Base-by-base conservation (phyloP, 2,797 vertebrate genomes). In the Stomatorhinus walkeri region DNA sequence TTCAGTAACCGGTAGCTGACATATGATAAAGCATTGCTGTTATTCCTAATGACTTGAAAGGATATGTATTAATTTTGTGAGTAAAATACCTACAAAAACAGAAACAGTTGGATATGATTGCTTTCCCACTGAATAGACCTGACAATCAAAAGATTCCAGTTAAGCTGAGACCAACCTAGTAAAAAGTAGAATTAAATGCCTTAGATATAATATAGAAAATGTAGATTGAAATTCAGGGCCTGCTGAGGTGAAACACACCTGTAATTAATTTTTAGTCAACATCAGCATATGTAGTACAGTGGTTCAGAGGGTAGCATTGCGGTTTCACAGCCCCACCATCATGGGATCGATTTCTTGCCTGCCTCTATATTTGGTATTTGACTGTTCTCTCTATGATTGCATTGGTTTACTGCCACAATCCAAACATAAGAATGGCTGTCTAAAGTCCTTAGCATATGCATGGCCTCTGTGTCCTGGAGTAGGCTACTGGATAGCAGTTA, bases 1-100 rank as follows among this genome's bases (percentile, higher is more conserved):
- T 85, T 85, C 24, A 32, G 28, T 85, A 85, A 32, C 28, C 52
- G 24, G 46, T 85, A 85, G 83, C 83, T 85, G 49, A 85, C 83
- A 85, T 10, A 54, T 12, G 19, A 51, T 54, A 8, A 85, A 32
- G 14, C 28, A 14, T 28, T 28, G 24, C 4, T 8, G 46, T 19
- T 52, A 85, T 51, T 52, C 24, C 28, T 85, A 85, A 85, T 52
- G 49, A 85, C 48, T 28, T 24, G 83, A 51, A 54, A 7, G 83
- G 22, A 54, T 16, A 51, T 54, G 10, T 52, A 16, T 36, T 51
- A 6, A 48, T 84, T 84, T 49, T 46, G 9, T 84, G 4, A 24
- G 14, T 52, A 7, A 51, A 32, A 54, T 28, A 85, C 24, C 9
- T 52, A 52, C 3, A 85, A 51, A 85, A 85, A 52, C 10, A 2